Conservation (phyloP, 1,140 invertebrate genomes). For the Prorops nasuta region DNA sequence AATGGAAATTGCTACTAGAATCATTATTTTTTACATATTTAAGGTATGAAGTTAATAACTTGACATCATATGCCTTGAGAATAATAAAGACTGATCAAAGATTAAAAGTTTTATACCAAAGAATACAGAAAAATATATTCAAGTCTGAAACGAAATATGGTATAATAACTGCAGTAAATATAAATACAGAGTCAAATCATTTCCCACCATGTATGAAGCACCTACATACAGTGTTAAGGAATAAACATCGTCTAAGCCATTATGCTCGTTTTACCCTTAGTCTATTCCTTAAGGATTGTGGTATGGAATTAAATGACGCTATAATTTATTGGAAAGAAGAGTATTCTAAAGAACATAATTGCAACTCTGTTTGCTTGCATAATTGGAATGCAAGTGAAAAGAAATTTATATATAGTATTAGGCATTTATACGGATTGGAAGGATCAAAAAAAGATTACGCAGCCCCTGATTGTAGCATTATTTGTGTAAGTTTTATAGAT, state of each 20-base stretch:
- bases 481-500: slow-evolving; percentile 55
- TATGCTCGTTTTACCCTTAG: slow-evolving; percentile 70
- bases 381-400: slow-evolving; percentile 64
- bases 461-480: slow-evolving; percentile 57
- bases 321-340: slow-evolving; percentile 67
- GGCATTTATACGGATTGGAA: slow-evolving; percentile 72
- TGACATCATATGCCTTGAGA: slow-evolving; percentile 19
- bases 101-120: slow-evolving; percentile 48
- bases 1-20: slow-evolving; percentile 58
- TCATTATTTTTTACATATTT: slow-evolving; percentile 57
- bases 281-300: slow-evolving; percentile 70
- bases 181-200: slow-evolving; percentile 56
- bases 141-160: slow-evolving; percentile 23
- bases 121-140: slow-evolving; percentile 34
- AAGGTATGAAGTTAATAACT: slow-evolving; percentile 39
- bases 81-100: slow-evolving; percentile 49
- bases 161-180: slow-evolving; percentile 47
- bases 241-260: slow-evolving; percentile 72
- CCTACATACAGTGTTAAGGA: slow-evolving; percentile 63
- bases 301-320: slow-evolving; percentile 65
- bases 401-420: slow-evolving; percentile 69
- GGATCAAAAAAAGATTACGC: slow-evolving; percentile 64
- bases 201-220: slow-evolving; percentile 79
- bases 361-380: slow-evolving; percentile 59
- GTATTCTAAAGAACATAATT: slow-evolving; percentile 60